Evolutionary conservation across 2,797 vertebrate species (phyloP).

Genomic region (Emys orbicularis): DNA sequence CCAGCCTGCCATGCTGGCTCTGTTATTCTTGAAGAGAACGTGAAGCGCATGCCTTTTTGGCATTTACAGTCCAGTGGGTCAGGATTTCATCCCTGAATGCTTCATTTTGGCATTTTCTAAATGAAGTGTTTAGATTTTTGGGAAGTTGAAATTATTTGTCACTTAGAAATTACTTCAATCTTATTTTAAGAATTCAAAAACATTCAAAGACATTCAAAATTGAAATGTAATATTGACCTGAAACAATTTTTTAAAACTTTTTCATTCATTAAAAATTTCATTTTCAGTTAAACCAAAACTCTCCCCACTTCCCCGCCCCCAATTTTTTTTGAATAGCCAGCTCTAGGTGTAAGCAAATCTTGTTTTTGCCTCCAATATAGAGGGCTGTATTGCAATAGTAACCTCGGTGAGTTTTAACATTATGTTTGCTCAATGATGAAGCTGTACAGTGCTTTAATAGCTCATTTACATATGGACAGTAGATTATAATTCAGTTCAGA

Average conservation of each 20-base stretch:
- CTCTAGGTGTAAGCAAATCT: not conserved
- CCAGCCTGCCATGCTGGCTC: not conserved
- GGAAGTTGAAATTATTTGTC: no score
- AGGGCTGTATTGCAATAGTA: not conserved
- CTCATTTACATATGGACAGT: not conserved
- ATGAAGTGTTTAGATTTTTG: no score
- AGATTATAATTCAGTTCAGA: fast-evolving
- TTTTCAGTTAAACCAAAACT: no score
- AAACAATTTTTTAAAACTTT: no score
- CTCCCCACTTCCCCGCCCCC: no score
- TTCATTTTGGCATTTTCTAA: no score
- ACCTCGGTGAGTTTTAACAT: fast-evolving
- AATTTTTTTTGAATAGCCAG: no score
- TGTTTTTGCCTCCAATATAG: not conserved
- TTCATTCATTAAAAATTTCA: no score
- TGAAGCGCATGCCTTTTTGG: not conserved
- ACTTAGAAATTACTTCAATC: no score
- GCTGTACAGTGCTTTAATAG: not conserved
- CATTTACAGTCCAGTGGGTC: not conserved
- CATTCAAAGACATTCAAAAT: no score
- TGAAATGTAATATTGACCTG: no score
- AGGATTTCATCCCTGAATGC: not conserved
- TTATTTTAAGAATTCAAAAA: no score
- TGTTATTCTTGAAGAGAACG: not conserved
- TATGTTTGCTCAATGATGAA: not conserved